phyloP scores from a whole-genome alignment of 1,140 invertebrate species.

The Campodea augens region DNA sequence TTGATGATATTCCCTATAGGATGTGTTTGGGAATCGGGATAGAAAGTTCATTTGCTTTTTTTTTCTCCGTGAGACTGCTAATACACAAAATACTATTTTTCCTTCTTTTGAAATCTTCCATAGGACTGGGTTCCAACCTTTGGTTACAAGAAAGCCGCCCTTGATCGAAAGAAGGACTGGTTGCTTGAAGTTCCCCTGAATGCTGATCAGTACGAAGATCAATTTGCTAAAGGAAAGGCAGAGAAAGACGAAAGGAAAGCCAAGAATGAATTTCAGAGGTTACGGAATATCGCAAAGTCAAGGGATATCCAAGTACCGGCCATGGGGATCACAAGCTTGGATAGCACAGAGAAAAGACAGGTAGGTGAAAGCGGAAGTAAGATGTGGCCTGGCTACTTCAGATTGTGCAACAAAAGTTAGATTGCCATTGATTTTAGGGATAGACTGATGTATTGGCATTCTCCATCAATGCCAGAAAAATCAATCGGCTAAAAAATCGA shows the following conservation, averaged over 20 bases:
- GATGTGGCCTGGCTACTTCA: too few species aligned
- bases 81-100: too few species aligned
- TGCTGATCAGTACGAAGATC: conserved; percentile 71
- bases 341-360: conserved; percentile 28
- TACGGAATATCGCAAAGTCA: conserved; percentile 74
- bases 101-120: conserved; percentile 11
- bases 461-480: too few species aligned
- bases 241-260: conserved; percentile 73
- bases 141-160: conserved; percentile 61
- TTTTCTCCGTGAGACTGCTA: too few species aligned
- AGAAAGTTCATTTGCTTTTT: too few species aligned
- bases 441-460: too few species aligned
- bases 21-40: too few species aligned
- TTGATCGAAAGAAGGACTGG: conserved; percentile 83
- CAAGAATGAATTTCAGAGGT: conserved; percentile 87
- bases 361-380: conserved; percentile 7
- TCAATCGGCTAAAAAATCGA: too few species aligned
- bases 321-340: conserved; percentile 49
- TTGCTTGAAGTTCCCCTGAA: conserved; percentile 74
- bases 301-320: conserved; percentile 63
- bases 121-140: conserved; percentile 77
- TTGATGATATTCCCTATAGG: too few species aligned
- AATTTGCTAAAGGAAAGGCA: conserved; percentile 57
- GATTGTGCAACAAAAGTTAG: too few species aligned
- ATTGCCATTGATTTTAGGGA: too few species aligned